Evolutionary conservation across 2,113 vertebrate species (phyloP).

Genomic region (Haliaeetus leucogaster): DNA sequence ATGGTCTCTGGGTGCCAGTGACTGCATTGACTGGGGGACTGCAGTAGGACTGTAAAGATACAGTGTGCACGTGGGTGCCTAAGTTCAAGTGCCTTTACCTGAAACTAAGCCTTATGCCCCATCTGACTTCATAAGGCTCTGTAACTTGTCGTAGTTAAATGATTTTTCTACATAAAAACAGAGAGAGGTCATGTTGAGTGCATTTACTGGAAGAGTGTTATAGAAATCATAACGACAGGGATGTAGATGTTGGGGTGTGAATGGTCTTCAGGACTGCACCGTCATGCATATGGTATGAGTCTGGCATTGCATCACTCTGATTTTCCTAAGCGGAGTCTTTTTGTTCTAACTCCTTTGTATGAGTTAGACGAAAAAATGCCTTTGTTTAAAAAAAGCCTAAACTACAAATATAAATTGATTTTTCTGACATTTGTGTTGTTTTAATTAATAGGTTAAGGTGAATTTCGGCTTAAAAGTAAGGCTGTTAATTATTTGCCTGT

Average conservation of each 20-base stretch:
- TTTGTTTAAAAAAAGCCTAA: background rate
- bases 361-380: background rate
- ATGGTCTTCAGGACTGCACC: background rate
- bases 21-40: background rate
- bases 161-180: background rate
- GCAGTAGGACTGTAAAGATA: rapidly evolving
- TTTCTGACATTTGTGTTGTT: background rate
- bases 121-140: background rate
- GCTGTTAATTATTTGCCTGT: background rate
- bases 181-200: background rate
- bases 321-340: background rate
- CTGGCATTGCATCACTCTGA: background rate
- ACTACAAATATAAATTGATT: background rate
- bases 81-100: background rate
- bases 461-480: background rate
- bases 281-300: background rate
- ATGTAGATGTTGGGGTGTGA: background rate
- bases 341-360: background rate
- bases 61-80: rapidly evolving
- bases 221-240: background rate
- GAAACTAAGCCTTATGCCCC: background rate
- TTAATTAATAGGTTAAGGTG: background rate
- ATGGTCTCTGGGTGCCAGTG: background rate
- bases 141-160: background rate
- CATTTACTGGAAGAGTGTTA: background rate